Evolutionary conservation across 1,140 invertebrate species (phyloP), one percentile per base, ranked within the genome.

Genomic region (Papilio glaucus): DNA sequence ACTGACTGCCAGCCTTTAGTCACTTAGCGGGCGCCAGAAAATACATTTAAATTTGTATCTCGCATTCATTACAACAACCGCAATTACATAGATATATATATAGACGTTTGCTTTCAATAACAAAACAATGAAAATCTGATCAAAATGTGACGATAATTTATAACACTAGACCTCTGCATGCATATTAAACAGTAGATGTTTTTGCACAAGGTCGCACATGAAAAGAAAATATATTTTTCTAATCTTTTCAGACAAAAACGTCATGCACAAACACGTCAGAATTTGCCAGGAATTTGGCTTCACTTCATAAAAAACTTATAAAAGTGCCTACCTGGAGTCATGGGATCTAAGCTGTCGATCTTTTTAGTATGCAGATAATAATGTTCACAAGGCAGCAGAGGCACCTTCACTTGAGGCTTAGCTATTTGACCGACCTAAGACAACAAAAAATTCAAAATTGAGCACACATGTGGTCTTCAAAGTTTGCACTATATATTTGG

Each of bases 371-470:
- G 96, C 33, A 99, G 91, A 92, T 98, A 98, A 89, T 98, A 98
- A 93, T 99, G 98, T 90, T 98, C 98, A 75, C 97, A 97, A 3
- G 98, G 96, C 92, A 99, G 96, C n/a, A 98, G 91, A 9, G 98
- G 98, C 53, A 99, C 97, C 93, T 98, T 97, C 0, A 99, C 97
- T 84, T 95, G 90, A 10, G 98, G 98, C 72, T 96, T 94, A 41
- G 97, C 97, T 61, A 96, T 90, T 85, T 98, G 96, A 24, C 98
- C 98, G 68, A 99, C 95, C 84, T 95, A 63, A 15, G 49, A 26
- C 18, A 57, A 26, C 24, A 24, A 41, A 37, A 67, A 15, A 26
- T 18, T 60, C 8, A 42, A 33, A n/a, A n/a, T n/a, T n/a, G n/a
- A n/a, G n/a, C n/a, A n/a, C n/a, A n/a, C n/a, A n/a, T n/a, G n/a